These are phyloP conservation scores for Papilio gigon DNA, from an alignment of 2,888 invertebrate species.

Conservation along the genomic window DNA sequence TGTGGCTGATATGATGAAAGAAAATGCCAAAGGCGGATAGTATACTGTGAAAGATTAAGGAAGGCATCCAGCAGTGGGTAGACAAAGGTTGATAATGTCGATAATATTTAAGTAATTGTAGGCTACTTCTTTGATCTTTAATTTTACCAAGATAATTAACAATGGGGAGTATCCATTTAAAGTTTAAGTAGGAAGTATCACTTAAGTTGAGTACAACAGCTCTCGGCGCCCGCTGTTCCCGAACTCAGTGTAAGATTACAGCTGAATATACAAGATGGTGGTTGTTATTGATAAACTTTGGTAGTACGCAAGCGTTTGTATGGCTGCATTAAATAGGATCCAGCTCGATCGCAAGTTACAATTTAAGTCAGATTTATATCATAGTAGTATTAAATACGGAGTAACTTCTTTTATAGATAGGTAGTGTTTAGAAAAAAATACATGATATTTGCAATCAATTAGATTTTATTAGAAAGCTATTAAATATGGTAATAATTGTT, in stretches of 20 bases:
- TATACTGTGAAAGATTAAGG: too few relatives aligned
- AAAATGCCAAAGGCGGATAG: too few relatives aligned
- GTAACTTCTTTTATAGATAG: too few relatives aligned
- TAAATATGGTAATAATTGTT: too few relatives aligned
- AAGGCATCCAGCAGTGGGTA: too few relatives aligned
- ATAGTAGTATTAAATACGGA: background rate
- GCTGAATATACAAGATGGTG: conserved; percentile 48
- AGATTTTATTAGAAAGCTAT: too few relatives aligned
- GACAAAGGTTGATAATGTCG: too few relatives aligned
- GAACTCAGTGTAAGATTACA: conserved; percentile 46
- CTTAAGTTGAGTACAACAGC: conserved; percentile 19
- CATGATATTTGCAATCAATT: too few relatives aligned
- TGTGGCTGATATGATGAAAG: too few relatives aligned
- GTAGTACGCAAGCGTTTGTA: conserved; percentile 43
- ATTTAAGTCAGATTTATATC: background rate
- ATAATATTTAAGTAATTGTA: too few relatives aligned
- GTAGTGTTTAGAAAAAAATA: too few relatives aligned
- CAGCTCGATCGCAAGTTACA: background rate
- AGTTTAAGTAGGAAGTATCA: conserved; percentile 19
- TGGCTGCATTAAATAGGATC: conserved; percentile 44
- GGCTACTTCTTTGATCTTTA: background rate
- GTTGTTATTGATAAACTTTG: conserved; percentile 51
- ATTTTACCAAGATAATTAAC: background rate
- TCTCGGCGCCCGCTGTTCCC: conserved; percentile 24
- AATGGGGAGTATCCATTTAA: conserved; percentile 1